phyloP scores from a whole-genome alignment of 2,797 vertebrate species.

The Apodemus agrarius region DNA sequence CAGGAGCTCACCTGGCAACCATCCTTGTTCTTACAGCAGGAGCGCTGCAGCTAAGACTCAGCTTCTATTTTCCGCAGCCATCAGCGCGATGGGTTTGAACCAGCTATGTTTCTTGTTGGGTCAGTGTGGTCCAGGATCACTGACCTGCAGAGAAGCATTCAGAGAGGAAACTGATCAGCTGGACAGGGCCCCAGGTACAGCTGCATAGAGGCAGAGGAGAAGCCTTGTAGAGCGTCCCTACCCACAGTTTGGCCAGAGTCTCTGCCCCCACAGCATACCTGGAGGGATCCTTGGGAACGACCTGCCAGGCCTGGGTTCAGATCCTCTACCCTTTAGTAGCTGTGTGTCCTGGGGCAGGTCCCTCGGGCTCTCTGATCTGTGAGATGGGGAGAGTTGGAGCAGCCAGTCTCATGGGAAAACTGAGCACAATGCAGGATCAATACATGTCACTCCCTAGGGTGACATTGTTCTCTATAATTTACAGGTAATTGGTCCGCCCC shows the following conservation, averaged over 20 bases:
- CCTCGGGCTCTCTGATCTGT: not conserved
- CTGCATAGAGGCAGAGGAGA: not conserved
- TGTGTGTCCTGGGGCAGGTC: not conserved
- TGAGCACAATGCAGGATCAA: not conserved
- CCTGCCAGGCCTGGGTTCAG: too few species aligned
- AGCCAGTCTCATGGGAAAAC: too few species aligned
- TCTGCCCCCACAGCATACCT: not conserved
- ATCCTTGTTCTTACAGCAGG: too few species aligned
- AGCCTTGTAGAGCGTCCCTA: not conserved
- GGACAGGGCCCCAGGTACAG: not conserved
- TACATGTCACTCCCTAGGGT: fast-evolving
- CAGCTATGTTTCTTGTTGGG: too few species aligned
- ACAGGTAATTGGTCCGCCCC: not conserved
- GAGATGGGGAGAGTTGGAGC: not conserved
- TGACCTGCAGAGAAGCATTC: slow-evolving; percentile 28
- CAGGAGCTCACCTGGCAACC: too few species aligned
- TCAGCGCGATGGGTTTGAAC: too few species aligned
- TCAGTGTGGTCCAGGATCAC: slow-evolving; percentile 74
- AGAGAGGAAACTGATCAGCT: not conserved
- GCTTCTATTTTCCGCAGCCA: too few species aligned
- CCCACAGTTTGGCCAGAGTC: not conserved
- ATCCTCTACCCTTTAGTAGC: not conserved
- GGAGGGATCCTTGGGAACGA: not conserved
- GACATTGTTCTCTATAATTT: fast-evolving
- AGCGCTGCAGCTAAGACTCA: too few species aligned